These are phyloP conservation scores for Phainopepla nitens DNA, from an alignment of 2,113 vertebrate species.

Conservation along the genomic window DNA sequence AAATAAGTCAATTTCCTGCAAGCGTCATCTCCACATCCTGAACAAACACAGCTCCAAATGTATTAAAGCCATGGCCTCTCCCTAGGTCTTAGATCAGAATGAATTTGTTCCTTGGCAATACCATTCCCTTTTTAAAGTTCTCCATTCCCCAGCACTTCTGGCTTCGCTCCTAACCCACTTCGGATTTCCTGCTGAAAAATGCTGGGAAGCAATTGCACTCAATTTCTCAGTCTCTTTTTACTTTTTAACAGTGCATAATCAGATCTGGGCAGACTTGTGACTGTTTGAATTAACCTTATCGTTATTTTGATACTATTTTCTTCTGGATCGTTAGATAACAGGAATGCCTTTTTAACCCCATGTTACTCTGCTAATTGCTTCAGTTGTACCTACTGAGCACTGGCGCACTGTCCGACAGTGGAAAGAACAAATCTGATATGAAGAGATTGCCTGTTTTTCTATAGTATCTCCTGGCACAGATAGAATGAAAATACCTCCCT, in stretches of 20 bases:
- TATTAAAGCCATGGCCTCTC: background rate
- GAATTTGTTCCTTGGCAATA: background rate
- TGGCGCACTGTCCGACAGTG: background rate
- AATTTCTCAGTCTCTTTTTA: background rate
- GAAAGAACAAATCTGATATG: background rate
- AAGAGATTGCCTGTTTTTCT: background rate
- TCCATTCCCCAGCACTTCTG: background rate
- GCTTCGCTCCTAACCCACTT: background rate
- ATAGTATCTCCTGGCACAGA: background rate
- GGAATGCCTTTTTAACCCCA: background rate
- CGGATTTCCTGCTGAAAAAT: background rate
- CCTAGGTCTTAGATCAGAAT: background rate
- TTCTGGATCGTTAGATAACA: background rate
- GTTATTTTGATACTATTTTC: background rate
- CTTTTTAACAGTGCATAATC: background rate
- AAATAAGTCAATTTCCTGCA: background rate
- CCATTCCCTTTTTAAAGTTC: background rate
- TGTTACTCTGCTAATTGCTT: background rate
- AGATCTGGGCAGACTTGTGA: background rate
- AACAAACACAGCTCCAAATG: background rate
- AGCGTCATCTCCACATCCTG: background rate
- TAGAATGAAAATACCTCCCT: background rate
- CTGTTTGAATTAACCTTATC: background rate
- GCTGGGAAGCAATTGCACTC: fast-evolving
- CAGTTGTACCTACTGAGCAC: background rate